Evolutionary conservation across 2,113 vertebrate species (phyloP), one percentile per base, ranked within the genome.

Genomic region (Austrofundulus limnaeus): DNA sequence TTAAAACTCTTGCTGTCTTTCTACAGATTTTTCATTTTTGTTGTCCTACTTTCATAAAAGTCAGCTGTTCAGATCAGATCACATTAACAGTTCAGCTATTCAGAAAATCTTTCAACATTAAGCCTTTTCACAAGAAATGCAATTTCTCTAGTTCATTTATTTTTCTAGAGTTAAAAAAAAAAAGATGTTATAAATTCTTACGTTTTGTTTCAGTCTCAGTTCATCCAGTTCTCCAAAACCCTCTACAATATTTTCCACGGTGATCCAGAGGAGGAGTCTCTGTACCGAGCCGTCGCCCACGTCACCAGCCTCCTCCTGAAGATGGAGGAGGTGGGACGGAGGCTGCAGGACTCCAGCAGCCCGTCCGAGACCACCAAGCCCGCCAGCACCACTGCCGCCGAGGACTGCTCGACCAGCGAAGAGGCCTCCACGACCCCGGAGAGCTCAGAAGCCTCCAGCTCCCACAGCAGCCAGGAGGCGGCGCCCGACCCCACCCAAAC

Each of bases 161-260:
- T 46, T 47, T 51, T 23, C 12, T 23, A 23, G 9, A 1, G 15
- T 47, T 5, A 39, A 37, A 19, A 2, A 17, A 59, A 53, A 9
- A 34, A 24, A 4, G 3, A 38, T 19, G 2, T 14, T 28, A n/a
- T 46, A 1, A 8, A 12, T 4, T 17, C 6, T 38, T 10, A 8
- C 38, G 47, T 48, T 53, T 47, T 25, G 71, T 76, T 85, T 10
- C 80, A 99, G 96, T 87, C 90, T 77, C 94, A 98, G 80, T 99
- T 98, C 87, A 97, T 96, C 83, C 94, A 95, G 81, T 95, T 99
- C 87, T 98, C 96, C 57, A 98, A 97, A 89, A 98, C 96, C 1
- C 89, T 99, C 20, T 97, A 96, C 88, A 95, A 95, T 78, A 92
- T 99, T 69, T 99, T 98, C 77, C 96, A 96, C 0, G 95, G 95